Percentiles rank a stretch among this genome's conserved stretches.
phyloP scores from a whole-genome alignment of 2,113 vertebrate genomes.

The Crotalus viridis region DNA sequence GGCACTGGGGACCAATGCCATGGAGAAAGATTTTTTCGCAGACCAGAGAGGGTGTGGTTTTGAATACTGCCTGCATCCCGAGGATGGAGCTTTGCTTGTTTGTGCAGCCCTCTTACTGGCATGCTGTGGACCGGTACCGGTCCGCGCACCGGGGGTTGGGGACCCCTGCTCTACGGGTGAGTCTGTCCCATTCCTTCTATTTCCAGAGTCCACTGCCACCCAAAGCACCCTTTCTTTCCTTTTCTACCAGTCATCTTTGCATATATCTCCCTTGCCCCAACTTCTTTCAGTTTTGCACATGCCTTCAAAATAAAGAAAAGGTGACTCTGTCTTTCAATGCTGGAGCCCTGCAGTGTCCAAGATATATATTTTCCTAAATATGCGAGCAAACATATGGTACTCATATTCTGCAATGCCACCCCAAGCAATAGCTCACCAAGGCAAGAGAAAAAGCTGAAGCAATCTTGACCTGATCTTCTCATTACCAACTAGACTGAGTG shows the following conservation, averaged over 20 bases:
- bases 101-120: too few relatives aligned
- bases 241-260: not conserved
- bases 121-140: too few relatives aligned
- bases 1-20: too few relatives aligned
- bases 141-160: too few relatives aligned
- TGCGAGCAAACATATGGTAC: not conserved
- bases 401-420: not conserved
- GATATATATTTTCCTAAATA: not conserved
- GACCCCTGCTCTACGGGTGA: too few relatives aligned
- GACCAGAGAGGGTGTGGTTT: too few relatives aligned
- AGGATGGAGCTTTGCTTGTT: too few relatives aligned
- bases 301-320: not conserved
- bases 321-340: not conserved
- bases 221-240: not conserved
- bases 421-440: not conserved
- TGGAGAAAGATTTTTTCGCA: too few relatives aligned
- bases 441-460: not conserved
- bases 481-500: not conserved
- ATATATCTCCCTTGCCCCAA: not conserved
- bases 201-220: not conserved
- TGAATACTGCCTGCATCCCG: too few relatives aligned
- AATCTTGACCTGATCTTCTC: not conserved
- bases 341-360: not conserved
- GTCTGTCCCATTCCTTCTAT: not conserved
- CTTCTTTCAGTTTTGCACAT: not conserved